Base-by-base conservation (phyloP, 2,113 vertebrate genomes). In the Tupaia tana region DNA sequence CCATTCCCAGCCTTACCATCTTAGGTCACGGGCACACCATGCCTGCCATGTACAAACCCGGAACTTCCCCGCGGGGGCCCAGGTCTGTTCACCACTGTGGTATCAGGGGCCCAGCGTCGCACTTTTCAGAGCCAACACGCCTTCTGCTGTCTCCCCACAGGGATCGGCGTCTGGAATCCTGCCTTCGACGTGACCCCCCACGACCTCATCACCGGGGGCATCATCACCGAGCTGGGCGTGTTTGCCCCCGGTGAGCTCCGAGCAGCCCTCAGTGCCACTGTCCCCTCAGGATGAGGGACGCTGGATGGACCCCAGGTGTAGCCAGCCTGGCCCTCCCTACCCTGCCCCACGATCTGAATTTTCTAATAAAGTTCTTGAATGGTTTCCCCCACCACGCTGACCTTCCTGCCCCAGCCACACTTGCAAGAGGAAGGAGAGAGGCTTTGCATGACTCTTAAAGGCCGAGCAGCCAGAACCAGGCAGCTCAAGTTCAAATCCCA, bases 131-230 rank as follows among this genome's bases (percentile, higher is more conserved):
- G 24, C 59, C 54, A 14, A 13, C 58, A 7, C 58, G 8, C 75
- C 58, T 85, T 54, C 43, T 73, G 7, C n/a, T 29, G 7, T 3
- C 16, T 73, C n/a, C 71, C 66, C 6, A 10, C 97, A 99, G 99
- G 99, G 29, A 98, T 99, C 7, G 98, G 98, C 1, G 99, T 99
- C 56, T 99, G 99, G 99, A 99, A 99, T 97, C 99, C 99, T 0
- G 99, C 99, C 3, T 99, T 99, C 0, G 99, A 99, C 20, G 98
- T 99, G 88, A 99, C 99, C 29, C 99, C 99, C 43, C 99, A 99
- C 25, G 98, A 99, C 96, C 98, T 99, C 93, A 99, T 99, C 98
- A 99, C 99, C 0, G 99, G 99, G 0, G 99, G 99, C 95, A 99
- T 99, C 98, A 98, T 99, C 97, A 99, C 99, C 2, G 99, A 99